These are phyloP conservation scores for Drosophila bipectinata DNA, from an alignment of 1,140 invertebrate genomes.

Conservation along the genomic window DNA sequence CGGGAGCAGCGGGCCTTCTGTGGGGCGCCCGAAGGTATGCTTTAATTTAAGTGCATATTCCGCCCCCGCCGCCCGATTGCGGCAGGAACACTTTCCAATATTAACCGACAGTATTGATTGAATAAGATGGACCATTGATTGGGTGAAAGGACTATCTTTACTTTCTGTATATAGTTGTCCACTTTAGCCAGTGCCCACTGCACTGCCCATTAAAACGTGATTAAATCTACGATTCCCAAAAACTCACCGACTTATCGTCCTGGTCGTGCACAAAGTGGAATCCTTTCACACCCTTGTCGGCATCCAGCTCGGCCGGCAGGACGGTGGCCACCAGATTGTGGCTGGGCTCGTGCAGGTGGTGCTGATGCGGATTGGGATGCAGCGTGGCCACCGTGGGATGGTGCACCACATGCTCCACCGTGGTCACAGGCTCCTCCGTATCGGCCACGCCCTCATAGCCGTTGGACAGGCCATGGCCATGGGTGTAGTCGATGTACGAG, in stretches of 20 bases:
- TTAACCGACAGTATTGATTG: slow-evolving; percentile 5
- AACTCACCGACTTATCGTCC: slow-evolving; percentile 61
- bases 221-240: slow-evolving; percentile 5
- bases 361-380: slow-evolving; percentile 5
- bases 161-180: neutral
- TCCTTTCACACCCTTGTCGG: slow-evolving; percentile 38
- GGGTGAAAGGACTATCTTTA: neutral
- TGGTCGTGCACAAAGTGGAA: slow-evolving; percentile 51
- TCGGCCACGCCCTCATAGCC: slow-evolving; percentile 67
- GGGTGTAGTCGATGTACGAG: slow-evolving; percentile 66
- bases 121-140: neutral
- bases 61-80: neutral
- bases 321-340: slow-evolving; percentile 44
- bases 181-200: neutral
- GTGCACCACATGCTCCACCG: slow-evolving; percentile 67
- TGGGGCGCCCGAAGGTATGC: slow-evolving; percentile 61
- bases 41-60: slow-evolving; percentile 69
- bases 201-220: slow-evolving; percentile 3
- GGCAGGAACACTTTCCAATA: slow-evolving; percentile 8
- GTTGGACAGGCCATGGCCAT: slow-evolving; percentile 67
- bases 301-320: slow-evolving; percentile 51
- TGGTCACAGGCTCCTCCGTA: slow-evolving; percentile 37
- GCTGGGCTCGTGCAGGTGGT: slow-evolving; percentile 11
- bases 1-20: slow-evolving; percentile 60
- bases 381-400: slow-evolving; percentile 51